These are phyloP conservation scores for Tauraco erythrolophus DNA, from an alignment of 2,113 vertebrate genomes.

Conservation along the genomic window DNA sequence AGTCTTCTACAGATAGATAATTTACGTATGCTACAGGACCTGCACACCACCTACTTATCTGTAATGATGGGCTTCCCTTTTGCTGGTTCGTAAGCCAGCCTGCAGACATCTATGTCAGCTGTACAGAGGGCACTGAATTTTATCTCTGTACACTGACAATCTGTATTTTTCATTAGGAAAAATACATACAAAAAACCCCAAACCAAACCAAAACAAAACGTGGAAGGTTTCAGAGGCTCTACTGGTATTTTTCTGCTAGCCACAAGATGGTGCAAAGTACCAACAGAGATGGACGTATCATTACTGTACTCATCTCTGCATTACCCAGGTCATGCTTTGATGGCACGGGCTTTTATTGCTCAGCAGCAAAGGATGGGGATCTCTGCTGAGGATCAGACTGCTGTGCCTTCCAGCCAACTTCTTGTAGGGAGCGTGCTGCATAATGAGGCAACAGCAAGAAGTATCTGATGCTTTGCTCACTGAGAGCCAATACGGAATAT, in stretches of 20 bases:
- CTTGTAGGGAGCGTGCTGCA: background rate
- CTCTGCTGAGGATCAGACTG: background rate
- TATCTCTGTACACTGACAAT: background rate
- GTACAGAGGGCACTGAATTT: background rate
- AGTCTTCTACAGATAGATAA: background rate
- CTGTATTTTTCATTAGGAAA: background rate
- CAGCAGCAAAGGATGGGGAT: background rate
- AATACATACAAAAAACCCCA: background rate
- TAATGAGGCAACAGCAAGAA: background rate
- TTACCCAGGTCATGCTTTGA: background rate
- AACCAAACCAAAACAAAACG: too few relatives aligned
- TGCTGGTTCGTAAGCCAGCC: background rate
- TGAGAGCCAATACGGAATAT: background rate
- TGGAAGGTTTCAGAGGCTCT: background rate
- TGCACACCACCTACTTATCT: background rate
- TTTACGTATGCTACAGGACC: background rate
- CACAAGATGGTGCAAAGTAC: slow-evolving; percentile 69
- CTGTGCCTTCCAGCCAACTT: background rate
- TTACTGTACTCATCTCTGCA: background rate
- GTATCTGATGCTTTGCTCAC: background rate
- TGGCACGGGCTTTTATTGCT: background rate
- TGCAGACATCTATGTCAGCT: background rate
- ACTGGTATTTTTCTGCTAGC: slow-evolving; percentile 39
- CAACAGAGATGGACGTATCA: background rate
- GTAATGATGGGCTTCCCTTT: background rate